Conservation (phyloP, 1,140 invertebrate genomes). For the Drosophila grimshawi region DNA sequence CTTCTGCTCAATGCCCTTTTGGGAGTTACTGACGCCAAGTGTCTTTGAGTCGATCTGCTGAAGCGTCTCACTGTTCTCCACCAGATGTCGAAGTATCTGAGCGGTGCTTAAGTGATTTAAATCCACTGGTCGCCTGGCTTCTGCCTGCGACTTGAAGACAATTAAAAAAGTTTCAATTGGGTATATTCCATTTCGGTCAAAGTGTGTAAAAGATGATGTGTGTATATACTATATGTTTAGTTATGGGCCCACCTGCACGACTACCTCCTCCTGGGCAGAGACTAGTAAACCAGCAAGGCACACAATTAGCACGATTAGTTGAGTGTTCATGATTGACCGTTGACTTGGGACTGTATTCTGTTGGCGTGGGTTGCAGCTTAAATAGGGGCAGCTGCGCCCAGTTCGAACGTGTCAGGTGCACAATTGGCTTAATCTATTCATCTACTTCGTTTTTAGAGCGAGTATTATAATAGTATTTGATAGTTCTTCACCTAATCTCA, state of each 20-base stretch:
- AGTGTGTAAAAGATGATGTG: no score
- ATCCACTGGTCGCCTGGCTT: not conserved
- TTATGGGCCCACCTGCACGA: not conserved
- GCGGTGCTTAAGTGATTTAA: not conserved
- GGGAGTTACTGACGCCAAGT: constrained; percentile 14
- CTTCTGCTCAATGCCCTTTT: constrained; percentile 62
- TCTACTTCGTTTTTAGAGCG: not conserved
- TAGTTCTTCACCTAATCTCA: not conserved
- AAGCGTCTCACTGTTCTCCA: constrained; percentile 24
- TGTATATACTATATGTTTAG: not conserved
- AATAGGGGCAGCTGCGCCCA: constrained; percentile 5
- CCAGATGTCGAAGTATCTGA: constrained; percentile 19
- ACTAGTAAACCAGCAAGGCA: constrained; percentile 1
- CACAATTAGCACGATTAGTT: constrained; percentile 25
- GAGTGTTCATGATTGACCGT: constrained; percentile 33
- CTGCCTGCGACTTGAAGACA: not conserved
- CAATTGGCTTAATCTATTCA: constrained; percentile 24
- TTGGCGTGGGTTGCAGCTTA: constrained; percentile 17
- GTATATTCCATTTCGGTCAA: no score
- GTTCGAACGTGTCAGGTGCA: constrained; percentile 16
- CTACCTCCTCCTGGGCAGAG: not conserved
- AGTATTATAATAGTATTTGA: not conserved
- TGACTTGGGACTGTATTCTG: constrained; percentile 11
- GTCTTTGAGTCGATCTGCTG: constrained; percentile 11
- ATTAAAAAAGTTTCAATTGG: not conserved